Evolutionary conservation across 1,140 invertebrate species (phyloP).

Genomic region (Globodera ellingtonae): DNA sequence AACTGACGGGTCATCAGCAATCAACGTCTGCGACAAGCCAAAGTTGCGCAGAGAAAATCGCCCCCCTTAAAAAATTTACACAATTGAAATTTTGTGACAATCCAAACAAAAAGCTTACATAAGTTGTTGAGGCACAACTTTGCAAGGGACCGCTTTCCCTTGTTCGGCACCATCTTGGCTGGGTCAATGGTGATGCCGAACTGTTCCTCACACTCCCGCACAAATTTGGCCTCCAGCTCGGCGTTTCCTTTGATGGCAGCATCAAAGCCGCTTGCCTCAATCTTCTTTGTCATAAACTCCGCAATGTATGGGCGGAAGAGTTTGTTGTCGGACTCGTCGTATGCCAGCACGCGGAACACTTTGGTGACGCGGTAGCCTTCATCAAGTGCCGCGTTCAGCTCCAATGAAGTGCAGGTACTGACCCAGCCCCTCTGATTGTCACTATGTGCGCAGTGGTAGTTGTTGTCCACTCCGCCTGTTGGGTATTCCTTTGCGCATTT

Average conservation of each 20-base stretch:
- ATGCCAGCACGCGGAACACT: not conserved
- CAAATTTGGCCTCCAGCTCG: not conserved
- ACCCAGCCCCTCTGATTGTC: constrained; percentile 12
- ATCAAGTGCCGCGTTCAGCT: constrained; percentile 7
- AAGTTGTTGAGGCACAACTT: constrained; percentile 15
- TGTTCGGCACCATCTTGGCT: not conserved
- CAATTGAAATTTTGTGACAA: not conserved
- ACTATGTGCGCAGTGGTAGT: constrained; percentile 4
- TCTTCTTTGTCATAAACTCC: not conserved
- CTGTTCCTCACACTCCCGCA: not conserved
- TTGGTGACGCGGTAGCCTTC: constrained; percentile 8
- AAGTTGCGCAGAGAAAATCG: constrained; percentile 3
- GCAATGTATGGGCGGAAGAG: not conserved
- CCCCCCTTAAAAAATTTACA: not conserved
- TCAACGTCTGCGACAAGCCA: no score
- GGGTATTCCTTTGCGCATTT: constrained; percentile 5
- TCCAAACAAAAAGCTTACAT: not conserved
- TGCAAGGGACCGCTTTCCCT: not conserved
- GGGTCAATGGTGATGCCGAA: no score
- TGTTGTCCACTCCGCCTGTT: not conserved
- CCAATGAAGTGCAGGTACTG: not conserved
- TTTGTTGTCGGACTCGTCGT: not conserved
- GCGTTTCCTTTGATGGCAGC: not conserved
- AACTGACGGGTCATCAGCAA: no score
- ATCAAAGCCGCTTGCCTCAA: not conserved